A percentile compares a stretch with the other conserved stretches of the same genome.
These are phyloP conservation scores for Antigone vipio DNA, from an alignment of 2,113 vertebrate genomes.

Conservation along the genomic window DNA sequence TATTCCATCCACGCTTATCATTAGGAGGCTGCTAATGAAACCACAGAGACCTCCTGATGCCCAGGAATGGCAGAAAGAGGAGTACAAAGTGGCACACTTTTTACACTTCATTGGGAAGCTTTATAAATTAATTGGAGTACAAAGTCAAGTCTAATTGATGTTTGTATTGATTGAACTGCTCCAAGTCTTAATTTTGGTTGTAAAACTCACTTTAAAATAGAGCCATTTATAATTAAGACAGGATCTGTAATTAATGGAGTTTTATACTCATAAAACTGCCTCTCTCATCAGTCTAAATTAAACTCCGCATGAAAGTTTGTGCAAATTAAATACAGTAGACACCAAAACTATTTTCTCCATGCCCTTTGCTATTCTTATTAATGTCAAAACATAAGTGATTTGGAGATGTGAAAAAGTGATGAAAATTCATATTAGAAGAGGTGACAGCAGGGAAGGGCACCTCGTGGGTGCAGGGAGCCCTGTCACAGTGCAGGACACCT, in stretches of 20 bases:
- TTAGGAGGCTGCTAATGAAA: slow-evolving; percentile 2
- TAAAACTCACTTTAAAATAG: slow-evolving; percentile 62
- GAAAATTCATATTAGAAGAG: not conserved
- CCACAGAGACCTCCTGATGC: slow-evolving; percentile 6
- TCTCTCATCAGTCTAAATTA: slow-evolving; percentile 70
- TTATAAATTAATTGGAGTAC: slow-evolving; percentile 55
- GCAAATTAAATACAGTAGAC: slow-evolving; percentile 45
- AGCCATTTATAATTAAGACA: slow-evolving; percentile 69
- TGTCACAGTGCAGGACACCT: fast-evolving
- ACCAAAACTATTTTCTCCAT: slow-evolving; percentile 20
- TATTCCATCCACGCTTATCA: not conserved
- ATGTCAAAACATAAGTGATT: not conserved
- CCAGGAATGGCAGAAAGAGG: not conserved
- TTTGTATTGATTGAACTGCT: slow-evolving; percentile 68
- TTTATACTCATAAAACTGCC: slow-evolving; percentile 60
- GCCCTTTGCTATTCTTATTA: not conserved
- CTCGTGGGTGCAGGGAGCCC: not conserved
- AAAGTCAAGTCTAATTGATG: slow-evolving; percentile 65
- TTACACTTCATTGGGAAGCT: slow-evolving; percentile 40
- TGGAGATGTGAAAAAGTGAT: not conserved
- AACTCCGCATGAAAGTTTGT: slow-evolving; percentile 54
- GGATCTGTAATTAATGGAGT: slow-evolving; percentile 66
- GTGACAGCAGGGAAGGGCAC: not conserved
- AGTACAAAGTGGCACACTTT: slow-evolving; percentile 13
- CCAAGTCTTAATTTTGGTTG: slow-evolving; percentile 59